Percentiles rank a stretch among this genome's conserved stretches.
Conservation (phyloP, 2,888 invertebrate species). For the Eupithecia dodoneata region DNA sequence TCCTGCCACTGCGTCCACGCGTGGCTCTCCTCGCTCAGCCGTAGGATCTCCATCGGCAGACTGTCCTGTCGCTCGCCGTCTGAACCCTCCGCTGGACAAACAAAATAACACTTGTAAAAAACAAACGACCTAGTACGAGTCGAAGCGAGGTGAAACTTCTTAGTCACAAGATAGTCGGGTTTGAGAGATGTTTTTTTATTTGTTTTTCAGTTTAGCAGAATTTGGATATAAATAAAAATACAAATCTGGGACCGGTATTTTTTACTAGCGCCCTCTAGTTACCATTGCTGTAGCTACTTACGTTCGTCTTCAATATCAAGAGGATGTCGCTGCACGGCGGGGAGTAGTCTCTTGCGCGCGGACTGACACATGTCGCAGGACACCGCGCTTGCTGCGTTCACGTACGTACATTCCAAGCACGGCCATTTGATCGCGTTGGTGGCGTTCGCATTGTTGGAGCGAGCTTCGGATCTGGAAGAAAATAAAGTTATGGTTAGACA, state of each 20-base stretch:
- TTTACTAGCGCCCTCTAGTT: not conserved
- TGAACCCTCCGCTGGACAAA: constrained; percentile 68
- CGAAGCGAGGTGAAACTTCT: not conserved
- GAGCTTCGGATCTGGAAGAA: not conserved
- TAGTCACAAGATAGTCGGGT: not conserved
- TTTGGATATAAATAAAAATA: no score
- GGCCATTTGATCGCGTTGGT: constrained; percentile 85
- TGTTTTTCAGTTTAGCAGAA: no score
- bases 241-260: not conserved
- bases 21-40: constrained; percentile 93
- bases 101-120: not conserved
- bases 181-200: no score
- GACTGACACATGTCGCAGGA: constrained; percentile 91
- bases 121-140: not conserved
- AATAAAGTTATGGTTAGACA: no score
- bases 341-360: constrained; percentile 66
- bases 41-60: constrained; percentile 91
- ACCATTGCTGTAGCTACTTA: constrained; percentile 46
- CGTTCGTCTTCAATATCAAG: constrained; percentile 68
- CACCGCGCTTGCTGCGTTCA: constrained; percentile 85
- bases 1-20: constrained; percentile 96
- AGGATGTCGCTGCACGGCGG: constrained; percentile 64
- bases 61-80: constrained; percentile 87
- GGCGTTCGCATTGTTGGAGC: not conserved
- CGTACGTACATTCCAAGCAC: constrained; percentile 92